A percentile compares a stretch with the other conserved stretches of the same genome.
These are phyloP conservation scores for Monomorium pharaonis DNA, from an alignment of 1,140 invertebrate genomes.

Conservation along the genomic window DNA sequence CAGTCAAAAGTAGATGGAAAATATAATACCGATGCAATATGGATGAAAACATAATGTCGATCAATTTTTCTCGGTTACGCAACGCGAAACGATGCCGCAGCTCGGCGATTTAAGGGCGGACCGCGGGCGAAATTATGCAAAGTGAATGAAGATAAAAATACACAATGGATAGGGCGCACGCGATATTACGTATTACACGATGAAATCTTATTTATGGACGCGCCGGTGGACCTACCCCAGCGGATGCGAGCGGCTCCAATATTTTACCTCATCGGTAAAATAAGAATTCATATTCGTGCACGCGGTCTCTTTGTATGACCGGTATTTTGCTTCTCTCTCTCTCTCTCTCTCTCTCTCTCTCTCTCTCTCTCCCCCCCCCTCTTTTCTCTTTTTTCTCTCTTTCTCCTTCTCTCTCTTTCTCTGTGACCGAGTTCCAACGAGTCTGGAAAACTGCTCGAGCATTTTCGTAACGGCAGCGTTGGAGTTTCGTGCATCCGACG, in stretches of 20 bases:
- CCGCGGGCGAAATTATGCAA: slow-evolving; percentile 77
- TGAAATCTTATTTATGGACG: slow-evolving; percentile 81
- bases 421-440: background rate
- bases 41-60: too few species aligned
- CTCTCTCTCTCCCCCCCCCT: background rate
- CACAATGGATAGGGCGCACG: slow-evolving; percentile 74
- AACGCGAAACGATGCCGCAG: background rate
- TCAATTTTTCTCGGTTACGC: slow-evolving; percentile 4
- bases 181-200: slow-evolving; percentile 79
- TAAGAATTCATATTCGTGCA: slow-evolving; percentile 79
- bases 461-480: slow-evolving; percentile 11
- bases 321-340: background rate
- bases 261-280: slow-evolving; percentile 81
- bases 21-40: slow-evolving; percentile 25
- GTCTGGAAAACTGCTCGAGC: slow-evolving; percentile 48
- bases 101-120: slow-evolving; percentile 36
- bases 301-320: slow-evolving; percentile 19
- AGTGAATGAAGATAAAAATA: slow-evolving; percentile 80
- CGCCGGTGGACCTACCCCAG: slow-evolving; percentile 12
- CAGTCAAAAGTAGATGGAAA: background rate
- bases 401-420: background rate
- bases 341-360: background rate
- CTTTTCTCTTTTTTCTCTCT: background rate
- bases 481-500: slow-evolving; percentile 19
- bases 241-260: slow-evolving; percentile 70